Evolutionary conservation across 2,888 invertebrate species (phyloP).

Genomic region (Conus canariensis): DNA sequence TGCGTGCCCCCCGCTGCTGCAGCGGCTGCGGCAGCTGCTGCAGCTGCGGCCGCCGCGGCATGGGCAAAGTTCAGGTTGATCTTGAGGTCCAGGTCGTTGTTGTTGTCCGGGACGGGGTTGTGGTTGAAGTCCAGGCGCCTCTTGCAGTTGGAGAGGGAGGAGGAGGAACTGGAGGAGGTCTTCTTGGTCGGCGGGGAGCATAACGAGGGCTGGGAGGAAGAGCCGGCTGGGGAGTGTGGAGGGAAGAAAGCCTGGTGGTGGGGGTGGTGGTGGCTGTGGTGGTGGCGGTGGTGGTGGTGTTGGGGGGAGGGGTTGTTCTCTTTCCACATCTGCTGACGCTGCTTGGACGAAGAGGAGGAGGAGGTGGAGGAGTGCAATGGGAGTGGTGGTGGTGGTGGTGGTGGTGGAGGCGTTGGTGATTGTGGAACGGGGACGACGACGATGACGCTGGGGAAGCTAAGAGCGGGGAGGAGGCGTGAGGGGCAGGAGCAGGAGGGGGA

Average conservation of each 20-base stretch:
- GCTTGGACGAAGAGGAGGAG: neutral
- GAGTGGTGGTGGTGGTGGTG: neutral
- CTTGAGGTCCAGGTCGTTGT: slow-evolving; percentile 5
- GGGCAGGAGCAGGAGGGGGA: slow-evolving; percentile 12
- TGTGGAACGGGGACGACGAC: neutral
- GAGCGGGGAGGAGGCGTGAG: neutral
- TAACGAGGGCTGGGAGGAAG: neutral
- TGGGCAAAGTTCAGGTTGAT: slow-evolving; percentile 13
- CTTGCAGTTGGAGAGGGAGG: slow-evolving; percentile 38
- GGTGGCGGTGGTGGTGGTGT: neutral
- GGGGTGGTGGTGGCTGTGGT: slow-evolving; percentile 29
- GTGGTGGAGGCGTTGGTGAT: neutral
- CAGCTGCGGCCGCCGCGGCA: neutral
- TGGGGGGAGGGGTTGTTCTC: slow-evolving; percentile 43
- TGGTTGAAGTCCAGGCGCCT: slow-evolving; percentile 52
- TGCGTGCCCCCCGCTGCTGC: neutral
- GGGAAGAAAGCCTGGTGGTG: neutral
- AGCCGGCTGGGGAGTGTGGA: neutral
- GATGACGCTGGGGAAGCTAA: neutral
- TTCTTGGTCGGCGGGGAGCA: neutral
- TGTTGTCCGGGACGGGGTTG: slow-evolving; percentile 41
- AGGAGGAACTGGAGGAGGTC: neutral
- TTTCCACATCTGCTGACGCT: slow-evolving; percentile 26
- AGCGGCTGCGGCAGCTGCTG: neutral
- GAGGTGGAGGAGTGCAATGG: neutral